These are phyloP conservation scores for Acomys russatus DNA, from an alignment of 2,797 vertebrate genomes.

Conservation along the genomic window DNA sequence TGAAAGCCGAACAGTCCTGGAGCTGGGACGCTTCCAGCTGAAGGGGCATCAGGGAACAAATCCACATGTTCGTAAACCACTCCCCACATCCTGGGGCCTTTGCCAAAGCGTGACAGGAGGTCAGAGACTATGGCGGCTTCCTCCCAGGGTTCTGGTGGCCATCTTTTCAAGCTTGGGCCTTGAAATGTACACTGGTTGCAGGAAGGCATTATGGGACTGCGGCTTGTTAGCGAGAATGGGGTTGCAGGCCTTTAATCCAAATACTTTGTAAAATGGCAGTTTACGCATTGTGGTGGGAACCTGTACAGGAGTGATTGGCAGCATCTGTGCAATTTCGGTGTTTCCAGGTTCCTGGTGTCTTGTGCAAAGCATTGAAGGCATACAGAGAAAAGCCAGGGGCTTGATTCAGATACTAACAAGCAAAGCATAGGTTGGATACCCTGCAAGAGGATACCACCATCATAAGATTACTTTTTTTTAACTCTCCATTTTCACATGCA, in stretches of 20 bases:
- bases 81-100: fast-evolving
- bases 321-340: not conserved
- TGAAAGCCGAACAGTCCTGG: fast-evolving
- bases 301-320: not conserved
- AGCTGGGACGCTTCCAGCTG: fast-evolving
- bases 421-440: not conserved
- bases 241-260: constrained; percentile 15
- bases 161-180: not conserved
- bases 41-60: fast-evolving
- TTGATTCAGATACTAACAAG: not conserved
- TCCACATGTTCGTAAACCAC: fast-evolving
- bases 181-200: fast-evolving
- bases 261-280: constrained; percentile 62
- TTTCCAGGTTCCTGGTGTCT: not conserved
- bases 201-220: fast-evolving
- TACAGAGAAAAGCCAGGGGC: not conserved
- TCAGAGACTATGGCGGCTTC: fast-evolving
- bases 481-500: not conserved
- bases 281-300: constrained; percentile 50
- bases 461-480: not conserved
- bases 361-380: not conserved
- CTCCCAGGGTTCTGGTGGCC: not conserved
- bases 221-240: not conserved
- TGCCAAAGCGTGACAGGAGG: fast-evolving
- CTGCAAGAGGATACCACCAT: no score